These are phyloP conservation scores for Lagopus muta DNA, from an alignment of 2,113 vertebrate genomes.

Conservation along the genomic window DNA sequence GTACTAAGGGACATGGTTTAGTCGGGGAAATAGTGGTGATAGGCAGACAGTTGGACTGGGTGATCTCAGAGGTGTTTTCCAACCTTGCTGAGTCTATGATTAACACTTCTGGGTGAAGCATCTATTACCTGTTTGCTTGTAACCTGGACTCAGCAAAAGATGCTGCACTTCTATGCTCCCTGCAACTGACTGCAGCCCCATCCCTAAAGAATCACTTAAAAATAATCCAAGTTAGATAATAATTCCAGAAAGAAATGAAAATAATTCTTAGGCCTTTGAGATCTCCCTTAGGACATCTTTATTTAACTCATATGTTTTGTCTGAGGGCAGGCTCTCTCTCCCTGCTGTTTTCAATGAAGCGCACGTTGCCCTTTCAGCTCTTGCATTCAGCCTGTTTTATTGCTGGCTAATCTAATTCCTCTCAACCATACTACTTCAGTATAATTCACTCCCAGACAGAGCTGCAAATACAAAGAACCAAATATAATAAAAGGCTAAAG, in stretches of 20 bases:
- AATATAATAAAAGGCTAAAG: not conserved
- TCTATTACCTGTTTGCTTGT: not conserved
- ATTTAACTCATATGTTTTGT: not conserved
- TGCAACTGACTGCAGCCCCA: not conserved
- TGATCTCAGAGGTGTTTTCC: too few species aligned
- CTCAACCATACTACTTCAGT: not conserved
- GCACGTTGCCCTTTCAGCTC: not conserved
- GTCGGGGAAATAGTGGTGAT: too few species aligned
- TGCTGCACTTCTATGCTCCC: not conserved
- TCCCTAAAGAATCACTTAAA: not conserved
- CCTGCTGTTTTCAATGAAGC: not conserved
- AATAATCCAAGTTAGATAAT: not conserved
- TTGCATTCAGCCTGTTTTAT: not conserved
- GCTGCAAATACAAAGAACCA: not conserved
- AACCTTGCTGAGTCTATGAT: too few species aligned
- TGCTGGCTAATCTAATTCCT: not conserved
- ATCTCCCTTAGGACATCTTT: not conserved
- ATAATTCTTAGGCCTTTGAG: not conserved
- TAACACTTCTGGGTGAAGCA: not conserved
- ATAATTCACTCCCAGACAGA: constrained; percentile 8
- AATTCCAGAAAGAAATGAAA: not conserved
- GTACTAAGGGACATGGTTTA: too few species aligned
- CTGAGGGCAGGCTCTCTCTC: not conserved
- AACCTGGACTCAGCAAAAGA: not conserved
- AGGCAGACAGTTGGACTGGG: too few species aligned